phyloP scores from a whole-genome alignment of 2,888 invertebrate genomes.

The Platycheirus rosarum region DNA sequence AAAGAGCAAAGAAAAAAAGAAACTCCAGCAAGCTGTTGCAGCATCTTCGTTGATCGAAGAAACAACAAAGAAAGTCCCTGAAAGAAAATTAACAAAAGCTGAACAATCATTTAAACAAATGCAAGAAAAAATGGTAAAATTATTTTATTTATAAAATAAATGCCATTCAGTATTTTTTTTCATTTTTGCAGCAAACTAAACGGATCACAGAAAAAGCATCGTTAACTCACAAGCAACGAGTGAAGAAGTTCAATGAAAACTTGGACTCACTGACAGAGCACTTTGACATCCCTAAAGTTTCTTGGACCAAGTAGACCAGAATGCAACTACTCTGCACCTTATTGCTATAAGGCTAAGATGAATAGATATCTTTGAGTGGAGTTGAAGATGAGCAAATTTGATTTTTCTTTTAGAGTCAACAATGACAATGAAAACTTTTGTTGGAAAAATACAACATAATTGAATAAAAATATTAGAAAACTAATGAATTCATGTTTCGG shows the following conservation, averaged over 20 bases:
- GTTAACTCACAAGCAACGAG: slow-evolving; percentile 97
- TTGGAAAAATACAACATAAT: too few species aligned
- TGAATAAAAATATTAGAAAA: too few species aligned
- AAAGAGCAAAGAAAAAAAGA: slow-evolving; percentile 86
- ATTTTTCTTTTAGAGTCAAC: too few species aligned
- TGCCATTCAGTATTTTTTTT: too few species aligned
- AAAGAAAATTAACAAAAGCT: slow-evolving; percentile 89
- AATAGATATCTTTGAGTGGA: too few species aligned
- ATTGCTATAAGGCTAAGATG: too few species aligned
- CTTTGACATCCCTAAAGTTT: slow-evolving; percentile 99
- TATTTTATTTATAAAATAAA: too few species aligned
- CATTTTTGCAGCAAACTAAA: slow-evolving; percentile 93
- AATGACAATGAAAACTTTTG: too few species aligned
- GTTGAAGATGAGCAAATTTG: too few species aligned
- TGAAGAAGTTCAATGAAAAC: slow-evolving; percentile 98
- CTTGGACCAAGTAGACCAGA: slow-evolving; percentile 99
- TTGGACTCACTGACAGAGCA: slow-evolving; percentile 97
- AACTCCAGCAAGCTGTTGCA: slow-evolving; percentile 85
- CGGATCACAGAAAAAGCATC: slow-evolving; percentile 95
- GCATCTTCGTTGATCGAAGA: slow-evolving; percentile 81
- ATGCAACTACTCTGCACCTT: too few species aligned
- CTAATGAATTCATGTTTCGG: too few species aligned
- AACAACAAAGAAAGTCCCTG: slow-evolving; percentile 59
- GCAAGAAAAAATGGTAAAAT: slow-evolving; percentile 96
- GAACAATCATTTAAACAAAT: slow-evolving; percentile 94